Base-by-base conservation (phyloP, 2,797 vertebrate species). In the Sebastes iracundus region DNA sequence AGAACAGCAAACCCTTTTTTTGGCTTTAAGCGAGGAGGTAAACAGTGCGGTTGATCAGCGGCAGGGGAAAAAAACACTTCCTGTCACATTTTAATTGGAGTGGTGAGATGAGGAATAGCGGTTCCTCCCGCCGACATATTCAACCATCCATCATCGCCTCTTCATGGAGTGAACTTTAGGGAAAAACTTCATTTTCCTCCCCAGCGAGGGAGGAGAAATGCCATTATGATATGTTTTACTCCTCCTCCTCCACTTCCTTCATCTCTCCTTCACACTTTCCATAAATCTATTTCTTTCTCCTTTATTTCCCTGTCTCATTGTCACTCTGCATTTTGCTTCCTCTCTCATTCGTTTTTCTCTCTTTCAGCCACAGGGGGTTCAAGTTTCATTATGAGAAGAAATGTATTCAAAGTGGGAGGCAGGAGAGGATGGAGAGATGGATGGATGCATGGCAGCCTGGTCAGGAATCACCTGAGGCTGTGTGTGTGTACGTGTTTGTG, bases 41-140 rank as follows among this genome's bases (percentile, higher is more conserved):
- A 92, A 92, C 80, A 84, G 72, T 6, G 61, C 3, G 25, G 82
- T 14, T 86, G 83, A 91, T 90, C 83, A 82, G 80, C 13, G 6
- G 32, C 7, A 18, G 58, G 49, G 28, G 2, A 3, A 46, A 30
- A 32, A 77, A 64, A 62, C 63, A 82, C 72, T 84, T 85, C 70
- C 72, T 85, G 84, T 91, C 88, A 86, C 69, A 77, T 84, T 91
- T 93, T 93, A 93, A 94, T 93, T 93, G 88, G 88, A 82, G 80
- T n/a, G 72, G 23, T 27, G 78, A 77, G 73, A 90, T 90, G 92
- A 93, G 81, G 85, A 88, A 91, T 86, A 81, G 77, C 1, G 35
- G 35, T 63, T 83, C 81, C 82, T 82, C 72, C 75, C 2, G 25
- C 76, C 28, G 53, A 83, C 84, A 77, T 49, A 86, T 83, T 85